Evolutionary conservation across 2,888 invertebrate species (phyloP), one percentile per base, ranked within the genome.

Genomic region (Agapostemon virescens): DNA sequence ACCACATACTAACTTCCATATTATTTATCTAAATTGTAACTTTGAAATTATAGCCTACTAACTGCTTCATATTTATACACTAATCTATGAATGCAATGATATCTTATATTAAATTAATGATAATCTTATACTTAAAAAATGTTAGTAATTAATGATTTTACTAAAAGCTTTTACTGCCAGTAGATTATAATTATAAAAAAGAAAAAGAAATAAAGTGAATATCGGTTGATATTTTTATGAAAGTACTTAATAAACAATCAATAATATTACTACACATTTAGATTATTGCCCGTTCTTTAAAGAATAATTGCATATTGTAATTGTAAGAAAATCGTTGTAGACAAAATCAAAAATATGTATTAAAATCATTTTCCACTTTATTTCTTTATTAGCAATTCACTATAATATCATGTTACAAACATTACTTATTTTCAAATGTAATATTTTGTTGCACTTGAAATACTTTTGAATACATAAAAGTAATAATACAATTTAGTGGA

Each of bases 121-220:
- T 58, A 61, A 71, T 70, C 26, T 55, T 26, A 70, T 74, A 72
- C 66, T 26, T 74, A n/a, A n/a, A n/a, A n/a, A n/a, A n/a, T n/a
- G 20, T 33, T 49, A 49, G n/a, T 49, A 11, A n/a, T n/a, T n/a
- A n/a, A 49, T 49, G n/a, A 49, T n/a, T 49, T 49, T n/a, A 49
- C n/a, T n/a, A 49, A n/a, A 45, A 49, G 11, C 9, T 49, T 55
- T 63, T 63, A 71, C 36, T 71, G 42, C 33, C 40, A 30, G 20
- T 74, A 71, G 36, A 26, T 72, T 15, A 36, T 45, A 74, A 58
- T 71, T 68, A 58, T 15, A 30, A 23, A 69, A 84, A 70, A 20
- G 69, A 79, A 70, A 20, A 66, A 79, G 49, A 67, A 79, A 26
- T 64, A 55, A 45, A 68, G 49, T 68, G 61, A 67, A 70, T 49